Evolutionary conservation across 2,888 invertebrate species (phyloP).

Genomic region (Abscondita cerata): DNA sequence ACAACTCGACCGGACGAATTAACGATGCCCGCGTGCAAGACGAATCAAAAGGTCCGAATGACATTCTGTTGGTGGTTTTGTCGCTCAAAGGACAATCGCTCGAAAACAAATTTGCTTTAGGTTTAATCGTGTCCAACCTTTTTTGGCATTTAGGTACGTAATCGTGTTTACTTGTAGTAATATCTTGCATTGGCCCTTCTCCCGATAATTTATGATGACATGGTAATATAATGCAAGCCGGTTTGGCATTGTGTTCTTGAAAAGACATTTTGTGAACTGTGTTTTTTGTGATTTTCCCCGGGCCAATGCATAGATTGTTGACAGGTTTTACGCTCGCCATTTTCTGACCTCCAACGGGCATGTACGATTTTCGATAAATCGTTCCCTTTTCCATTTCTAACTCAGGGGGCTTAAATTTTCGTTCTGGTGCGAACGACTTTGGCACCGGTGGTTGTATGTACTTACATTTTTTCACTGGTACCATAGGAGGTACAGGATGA

Average conservation of each 20-base stretch:
- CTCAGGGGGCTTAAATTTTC: conserved; percentile 65
- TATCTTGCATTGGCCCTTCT: conserved; percentile 72
- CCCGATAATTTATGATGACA: conserved; percentile 69
- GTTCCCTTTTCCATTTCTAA: conserved; percentile 67
- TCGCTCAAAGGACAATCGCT: conserved; percentile 58
- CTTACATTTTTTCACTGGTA: conserved; percentile 31
- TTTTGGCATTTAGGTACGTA: conserved; percentile 69
- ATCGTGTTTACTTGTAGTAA: conserved; percentile 78
- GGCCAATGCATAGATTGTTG: conserved; percentile 57
- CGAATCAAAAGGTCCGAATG: conserved; percentile 60
- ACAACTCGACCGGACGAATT: conserved; percentile 48
- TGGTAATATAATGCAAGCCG: conserved; percentile 66
- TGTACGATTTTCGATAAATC: conserved; percentile 70
- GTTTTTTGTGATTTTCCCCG: conserved; percentile 59
- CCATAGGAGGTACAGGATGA: conserved; percentile 30
- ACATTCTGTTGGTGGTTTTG: conserved; percentile 66
- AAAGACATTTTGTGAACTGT: conserved; percentile 66
- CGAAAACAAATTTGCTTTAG: conserved; percentile 51
- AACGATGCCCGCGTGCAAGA: conserved; percentile 49
- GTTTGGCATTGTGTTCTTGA: conserved; percentile 64
- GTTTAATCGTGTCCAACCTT: conserved; percentile 57
- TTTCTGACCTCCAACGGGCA: conserved; percentile 59
- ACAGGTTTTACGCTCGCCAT: conserved; percentile 53
- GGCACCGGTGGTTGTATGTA: conserved; percentile 29
- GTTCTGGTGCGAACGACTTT: conserved; percentile 59